Evolutionary conservation across 1,140 invertebrate genomes (phyloP), one percentile per base, ranked within the genome.

Genomic region (Pseudomyrmex dendroicus): DNA sequence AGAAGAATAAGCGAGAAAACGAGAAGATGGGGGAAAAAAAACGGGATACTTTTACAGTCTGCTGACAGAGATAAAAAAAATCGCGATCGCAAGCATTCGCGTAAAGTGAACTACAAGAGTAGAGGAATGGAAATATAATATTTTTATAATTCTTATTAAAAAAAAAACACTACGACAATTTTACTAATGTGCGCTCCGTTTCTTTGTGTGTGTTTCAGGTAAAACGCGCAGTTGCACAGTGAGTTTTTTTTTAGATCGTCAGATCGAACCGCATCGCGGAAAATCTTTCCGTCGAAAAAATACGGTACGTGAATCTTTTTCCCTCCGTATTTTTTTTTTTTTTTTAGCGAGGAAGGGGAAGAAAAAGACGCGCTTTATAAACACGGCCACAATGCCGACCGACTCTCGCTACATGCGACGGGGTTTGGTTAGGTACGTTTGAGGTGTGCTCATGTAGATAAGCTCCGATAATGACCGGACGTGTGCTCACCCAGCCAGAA

Each of bases 361-460:
- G 76, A 85, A 74, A 83, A 73, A 72, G 78, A 88, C 64, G 83
- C 66, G 62, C 68, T 89, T 85, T 86, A 88, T 84, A 86, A 88
- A 90, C 83, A 85, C 64, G 82, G 56, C 66, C 78, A 86, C 85
- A 90, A 90, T 90, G 73, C 82, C 77, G 83, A 83, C 80, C 84
- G 84, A 84, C 48, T 86, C 72, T 77, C 62, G 87, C 85, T 84
- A 67, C 72, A 64, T 73, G 80, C 82, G 66, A 73, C 85, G 88
- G 89, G 90, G 92, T 90, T 92, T 87, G 90, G 91, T 92, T 93
- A 89, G 90, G 89, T 93, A 91, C 90, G 91, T 92, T 92, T 90
- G 93, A 94, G 93, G 93, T 94, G 94, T 94, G 93, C 94, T 94
- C 93, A 94, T 94, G 94, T 94, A 94, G 94, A 94, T 94, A 94